A percentile compares a stretch with the other conserved stretches of the same genome.
Conservation (phyloP, 2,113 vertebrate genomes). For the Colistium nudipinnis region DNA sequence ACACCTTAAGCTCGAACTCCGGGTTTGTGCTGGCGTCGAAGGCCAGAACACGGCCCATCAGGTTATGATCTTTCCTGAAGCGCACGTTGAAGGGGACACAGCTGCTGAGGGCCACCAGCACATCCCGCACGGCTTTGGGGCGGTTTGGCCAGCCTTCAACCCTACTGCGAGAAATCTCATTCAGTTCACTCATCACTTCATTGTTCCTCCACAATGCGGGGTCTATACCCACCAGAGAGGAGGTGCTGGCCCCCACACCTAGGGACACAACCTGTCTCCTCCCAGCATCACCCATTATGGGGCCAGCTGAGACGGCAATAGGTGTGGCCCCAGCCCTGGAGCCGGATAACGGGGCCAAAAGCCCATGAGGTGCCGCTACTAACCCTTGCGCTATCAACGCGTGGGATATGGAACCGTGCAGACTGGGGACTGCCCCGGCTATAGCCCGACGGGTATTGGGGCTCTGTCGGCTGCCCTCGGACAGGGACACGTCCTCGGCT, state of each 20-base stretch:
- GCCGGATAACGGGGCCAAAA: slow-evolving; percentile 75
- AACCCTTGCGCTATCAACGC: slow-evolving; percentile 85
- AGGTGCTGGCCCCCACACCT: slow-evolving; percentile 74
- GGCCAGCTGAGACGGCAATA: slow-evolving; percentile 74
- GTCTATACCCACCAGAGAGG: slow-evolving; percentile 72
- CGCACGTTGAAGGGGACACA: slow-evolving; percentile 89
- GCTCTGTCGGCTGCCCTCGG: slow-evolving; percentile 85
- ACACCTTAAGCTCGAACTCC: slow-evolving; percentile 89
- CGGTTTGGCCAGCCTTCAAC: slow-evolving; percentile 88
- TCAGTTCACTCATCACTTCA: slow-evolving; percentile 80
- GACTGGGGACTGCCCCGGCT: slow-evolving; percentile 80
- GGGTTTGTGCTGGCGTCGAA: slow-evolving; percentile 84
- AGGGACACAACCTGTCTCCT: slow-evolving; percentile 79
- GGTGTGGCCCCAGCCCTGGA: slow-evolving; percentile 71
- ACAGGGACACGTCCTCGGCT: slow-evolving; percentile 79
- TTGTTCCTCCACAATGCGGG: slow-evolving; percentile 76
- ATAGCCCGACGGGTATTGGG: slow-evolving; percentile 85
- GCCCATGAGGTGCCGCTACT: slow-evolving; percentile 76
- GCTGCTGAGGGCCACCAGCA: slow-evolving; percentile 82
- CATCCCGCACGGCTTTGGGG: slow-evolving; percentile 86
- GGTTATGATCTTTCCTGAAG: slow-evolving; percentile 90
- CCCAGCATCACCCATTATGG: slow-evolving; percentile 79
- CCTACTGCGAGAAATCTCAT: slow-evolving; percentile 85
- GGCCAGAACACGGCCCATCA: slow-evolving; percentile 87
- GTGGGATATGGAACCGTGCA: slow-evolving; percentile 76